Percentiles rank a stretch among this genome's conserved stretches.
These are phyloP conservation scores for Chaetophractus vellerosus DNA, from an alignment of 2,797 vertebrate species.

Conservation along the genomic window DNA sequence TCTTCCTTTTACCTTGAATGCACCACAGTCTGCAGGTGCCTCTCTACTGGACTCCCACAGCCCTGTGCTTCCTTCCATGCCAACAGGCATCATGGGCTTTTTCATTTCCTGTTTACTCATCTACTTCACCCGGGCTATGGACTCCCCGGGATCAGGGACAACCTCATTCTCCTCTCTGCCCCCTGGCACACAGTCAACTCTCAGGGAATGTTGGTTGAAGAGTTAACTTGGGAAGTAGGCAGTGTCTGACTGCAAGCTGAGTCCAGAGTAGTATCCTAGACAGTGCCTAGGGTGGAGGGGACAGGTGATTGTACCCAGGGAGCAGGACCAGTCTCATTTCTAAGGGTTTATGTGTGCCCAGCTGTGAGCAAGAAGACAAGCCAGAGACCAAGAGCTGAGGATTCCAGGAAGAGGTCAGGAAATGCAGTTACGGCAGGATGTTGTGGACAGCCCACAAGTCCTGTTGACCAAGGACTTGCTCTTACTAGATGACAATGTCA, in stretches of 20 bases:
- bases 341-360: background rate
- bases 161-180: background rate
- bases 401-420: background rate
- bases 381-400: background rate
- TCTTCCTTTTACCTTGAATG: background rate
- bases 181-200: background rate
- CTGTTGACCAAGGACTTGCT: background rate
- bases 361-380: background rate
- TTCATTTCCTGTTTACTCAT: background rate
- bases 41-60: background rate
- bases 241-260: background rate
- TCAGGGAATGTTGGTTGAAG: background rate
- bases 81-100: accelerated
- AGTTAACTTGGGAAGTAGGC: background rate
- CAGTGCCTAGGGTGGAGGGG: background rate
- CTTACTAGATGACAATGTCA: background rate
- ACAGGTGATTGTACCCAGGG: background rate
- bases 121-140: background rate
- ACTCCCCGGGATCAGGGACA: background rate
- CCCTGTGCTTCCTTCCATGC: background rate
- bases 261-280: background rate
- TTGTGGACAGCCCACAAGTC: background rate
- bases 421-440: background rate
- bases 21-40: background rate
- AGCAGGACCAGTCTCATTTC: background rate